These are phyloP conservation scores for Hippocampus guttulatus DNA, from an alignment of 2,113 vertebrate species.

Conservation along the genomic window DNA sequence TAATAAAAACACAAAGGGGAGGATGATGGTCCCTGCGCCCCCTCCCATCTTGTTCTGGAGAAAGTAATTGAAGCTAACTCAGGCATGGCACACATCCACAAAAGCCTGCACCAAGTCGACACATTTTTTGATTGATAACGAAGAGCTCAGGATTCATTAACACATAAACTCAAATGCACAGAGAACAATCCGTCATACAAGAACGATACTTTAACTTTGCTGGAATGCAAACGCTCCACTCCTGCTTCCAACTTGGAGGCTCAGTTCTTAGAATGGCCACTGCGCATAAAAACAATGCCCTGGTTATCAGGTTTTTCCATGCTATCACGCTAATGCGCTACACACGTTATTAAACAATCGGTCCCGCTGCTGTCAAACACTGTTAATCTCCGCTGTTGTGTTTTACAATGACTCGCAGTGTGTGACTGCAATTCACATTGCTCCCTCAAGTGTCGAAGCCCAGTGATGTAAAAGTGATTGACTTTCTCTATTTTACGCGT, in stretches of 20 bases:
- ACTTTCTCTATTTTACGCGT: slow-evolving; percentile 53
- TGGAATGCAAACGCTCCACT: slow-evolving; percentile 28
- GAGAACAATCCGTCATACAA: slow-evolving; percentile 21
- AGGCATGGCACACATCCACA: slow-evolving; percentile 29
- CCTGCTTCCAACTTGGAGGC: not conserved
- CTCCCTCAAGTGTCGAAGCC: slow-evolving; percentile 37
- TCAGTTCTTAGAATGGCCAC: slow-evolving; percentile 22
- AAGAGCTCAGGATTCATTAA: slow-evolving; percentile 27
- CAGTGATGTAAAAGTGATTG: slow-evolving; percentile 53
- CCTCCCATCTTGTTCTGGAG: slow-evolving; percentile 26
- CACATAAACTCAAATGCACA: slow-evolving; percentile 25
- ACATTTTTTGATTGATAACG: slow-evolving; percentile 42
- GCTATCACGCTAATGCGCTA: slow-evolving; percentile 42
- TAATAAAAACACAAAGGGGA: slow-evolving; percentile 52
- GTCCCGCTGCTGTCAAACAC: slow-evolving; percentile 46
- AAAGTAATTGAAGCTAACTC: slow-evolving; percentile 50
- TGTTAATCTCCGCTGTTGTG: slow-evolving; percentile 22
- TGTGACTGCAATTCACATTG: slow-evolving; percentile 40
- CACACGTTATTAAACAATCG: slow-evolving; percentile 50
- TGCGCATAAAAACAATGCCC: slow-evolving; percentile 46
- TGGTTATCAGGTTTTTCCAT: slow-evolving; percentile 56
- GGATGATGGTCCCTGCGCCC: slow-evolving; percentile 21
- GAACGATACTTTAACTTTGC: slow-evolving; percentile 15
- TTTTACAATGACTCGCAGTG: slow-evolving; percentile 32
- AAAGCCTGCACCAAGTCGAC: slow-evolving; percentile 20